These are phyloP conservation scores for Urocitellus parryii DNA, from an alignment of 2,113 vertebrate genomes.

Conservation along the genomic window DNA sequence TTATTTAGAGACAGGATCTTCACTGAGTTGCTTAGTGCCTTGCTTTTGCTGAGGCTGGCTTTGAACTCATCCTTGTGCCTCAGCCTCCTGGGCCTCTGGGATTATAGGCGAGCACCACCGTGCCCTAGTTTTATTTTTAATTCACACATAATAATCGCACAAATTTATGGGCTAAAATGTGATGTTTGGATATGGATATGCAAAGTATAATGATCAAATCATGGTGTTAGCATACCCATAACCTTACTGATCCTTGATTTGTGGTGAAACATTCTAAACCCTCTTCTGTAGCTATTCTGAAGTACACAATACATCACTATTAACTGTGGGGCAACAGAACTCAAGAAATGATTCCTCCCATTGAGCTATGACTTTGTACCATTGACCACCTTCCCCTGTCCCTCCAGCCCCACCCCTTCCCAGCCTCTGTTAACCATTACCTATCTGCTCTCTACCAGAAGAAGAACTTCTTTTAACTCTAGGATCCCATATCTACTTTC, in stretches of 20 bases:
- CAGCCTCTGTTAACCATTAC: not conserved
- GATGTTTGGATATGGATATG: not conserved
- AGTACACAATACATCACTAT: not conserved
- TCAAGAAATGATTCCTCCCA: not conserved
- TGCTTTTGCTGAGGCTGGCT: too few species aligned
- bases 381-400: not conserved
- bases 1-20: too few species aligned
- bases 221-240: not conserved
- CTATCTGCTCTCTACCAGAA: not conserved
- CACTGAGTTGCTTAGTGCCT: too few species aligned
- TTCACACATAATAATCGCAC: not conserved
- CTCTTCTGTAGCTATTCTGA: not conserved
- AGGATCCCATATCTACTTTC: fast-evolving
- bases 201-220: not conserved
- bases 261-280: not conserved
- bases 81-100: too few species aligned
- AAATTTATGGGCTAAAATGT: not conserved
- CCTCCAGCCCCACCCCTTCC: too few species aligned
- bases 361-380: not conserved
- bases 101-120: too few species aligned
- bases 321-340: not conserved
- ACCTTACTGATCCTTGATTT: too few species aligned
- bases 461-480: not conserved
- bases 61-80: too few species aligned
- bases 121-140: not conserved